Evolutionary conservation across 2,113 vertebrate genomes (phyloP).

Genomic region (Electrona antarctica): DNA sequence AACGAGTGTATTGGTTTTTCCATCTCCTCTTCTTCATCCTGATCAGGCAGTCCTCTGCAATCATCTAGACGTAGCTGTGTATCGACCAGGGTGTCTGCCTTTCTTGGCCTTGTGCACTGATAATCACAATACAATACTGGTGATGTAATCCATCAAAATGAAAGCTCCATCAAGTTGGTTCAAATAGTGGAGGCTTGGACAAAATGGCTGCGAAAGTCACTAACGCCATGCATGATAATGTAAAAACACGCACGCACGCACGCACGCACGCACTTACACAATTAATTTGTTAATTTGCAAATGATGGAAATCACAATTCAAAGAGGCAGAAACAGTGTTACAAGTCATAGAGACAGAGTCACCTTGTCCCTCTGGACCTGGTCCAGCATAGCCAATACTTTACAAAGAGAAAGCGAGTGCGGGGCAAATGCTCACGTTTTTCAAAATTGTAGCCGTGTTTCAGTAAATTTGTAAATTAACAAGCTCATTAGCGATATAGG

Average conservation of each 20-base stretch:
- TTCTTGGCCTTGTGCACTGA: constrained; percentile 3
- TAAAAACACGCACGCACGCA: not conserved
- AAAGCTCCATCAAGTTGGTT: constrained; percentile 50
- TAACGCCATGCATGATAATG: constrained; percentile 10
- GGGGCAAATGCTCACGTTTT: not conserved
- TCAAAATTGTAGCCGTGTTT: not conserved
- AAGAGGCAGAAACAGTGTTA: constrained; percentile 2
- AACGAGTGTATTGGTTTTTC: not conserved
- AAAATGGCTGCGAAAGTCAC: constrained; percentile 12
- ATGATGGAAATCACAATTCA: not conserved
- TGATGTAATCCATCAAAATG: constrained; percentile 33
- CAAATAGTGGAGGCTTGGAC: constrained; percentile 24
- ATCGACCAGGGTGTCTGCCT: constrained; percentile 27
- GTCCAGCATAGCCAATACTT: constrained; percentile 18
- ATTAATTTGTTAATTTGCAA: not conserved
- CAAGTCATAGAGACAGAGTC: constrained; percentile 14
- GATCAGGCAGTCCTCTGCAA: constrained; percentile 18
- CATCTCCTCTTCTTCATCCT: constrained; percentile 15
- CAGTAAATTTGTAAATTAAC: constrained; percentile 24
- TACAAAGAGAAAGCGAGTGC: constrained; percentile 10
- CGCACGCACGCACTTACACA: no score
- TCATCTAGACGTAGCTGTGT: constrained; percentile 16
- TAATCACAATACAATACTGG: constrained; percentile 40
- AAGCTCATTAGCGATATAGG: constrained; percentile 13
- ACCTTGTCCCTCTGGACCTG: not conserved